These are phyloP conservation scores for Sialia sialis DNA, from an alignment of 2,113 vertebrate genomes.

Conservation along the genomic window DNA sequence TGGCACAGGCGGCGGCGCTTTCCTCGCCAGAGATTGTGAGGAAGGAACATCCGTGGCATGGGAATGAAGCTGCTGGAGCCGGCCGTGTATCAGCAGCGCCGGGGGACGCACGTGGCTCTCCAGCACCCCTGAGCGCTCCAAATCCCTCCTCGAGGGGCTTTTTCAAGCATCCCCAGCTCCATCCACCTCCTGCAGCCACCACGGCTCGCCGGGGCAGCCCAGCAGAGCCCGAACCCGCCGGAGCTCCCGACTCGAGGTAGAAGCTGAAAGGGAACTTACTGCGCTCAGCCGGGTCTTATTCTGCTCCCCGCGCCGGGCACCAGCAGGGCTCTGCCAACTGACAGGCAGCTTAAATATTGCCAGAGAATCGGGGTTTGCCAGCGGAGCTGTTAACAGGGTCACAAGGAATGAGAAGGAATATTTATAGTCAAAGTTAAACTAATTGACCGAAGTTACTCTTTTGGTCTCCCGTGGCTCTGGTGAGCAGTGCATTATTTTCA, in stretches of 20 bases:
- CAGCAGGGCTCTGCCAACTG: slow-evolving; percentile 32
- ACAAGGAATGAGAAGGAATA: slow-evolving; percentile 48
- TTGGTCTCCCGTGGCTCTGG: background rate
- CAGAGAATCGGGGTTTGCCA: slow-evolving; percentile 56
- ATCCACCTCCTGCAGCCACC: background rate
- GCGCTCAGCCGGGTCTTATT: slow-evolving; percentile 40
- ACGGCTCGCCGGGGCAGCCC: background rate
- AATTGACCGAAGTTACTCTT: slow-evolving; percentile 22
- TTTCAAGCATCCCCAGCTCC: background rate
- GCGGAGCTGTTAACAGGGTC: slow-evolving; percentile 40
- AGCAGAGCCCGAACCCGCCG: background rate
- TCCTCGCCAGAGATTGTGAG: slow-evolving; percentile 36
- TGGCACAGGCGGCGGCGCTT: slow-evolving; percentile 36
- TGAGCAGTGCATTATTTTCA: slow-evolving; percentile 20
- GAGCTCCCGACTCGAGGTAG: background rate
- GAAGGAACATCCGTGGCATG: slow-evolving; percentile 32
- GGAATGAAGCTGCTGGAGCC: slow-evolving; percentile 27
- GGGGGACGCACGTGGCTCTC: background rate
- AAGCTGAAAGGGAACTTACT: slow-evolving; percentile 58
- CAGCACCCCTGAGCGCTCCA: background rate
- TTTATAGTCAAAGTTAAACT: slow-evolving; percentile 53
- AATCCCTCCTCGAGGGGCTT: background rate
- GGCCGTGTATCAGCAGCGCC: background rate
- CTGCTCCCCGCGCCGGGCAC: slow-evolving; percentile 35
- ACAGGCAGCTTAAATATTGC: slow-evolving; percentile 64